These are phyloP conservation scores for Boleophthalmus pectinirostris DNA, from an alignment of 2,113 vertebrate genomes.

Conservation along the genomic window DNA sequence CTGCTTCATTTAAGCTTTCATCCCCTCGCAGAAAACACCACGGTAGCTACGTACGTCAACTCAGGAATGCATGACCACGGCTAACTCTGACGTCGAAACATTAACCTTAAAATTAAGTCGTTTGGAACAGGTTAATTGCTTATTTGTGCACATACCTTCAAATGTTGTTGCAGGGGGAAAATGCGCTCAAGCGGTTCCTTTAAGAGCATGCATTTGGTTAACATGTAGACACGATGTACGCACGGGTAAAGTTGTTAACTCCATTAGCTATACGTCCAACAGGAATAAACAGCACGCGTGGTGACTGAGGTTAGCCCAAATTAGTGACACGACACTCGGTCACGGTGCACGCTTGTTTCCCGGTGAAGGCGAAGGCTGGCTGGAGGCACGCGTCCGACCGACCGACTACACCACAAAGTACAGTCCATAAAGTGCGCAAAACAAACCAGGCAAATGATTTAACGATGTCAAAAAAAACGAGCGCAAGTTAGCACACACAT, in stretches of 20 bases:
- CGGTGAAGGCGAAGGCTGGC: background rate
- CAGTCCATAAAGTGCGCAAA: background rate
- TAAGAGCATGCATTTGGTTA: background rate
- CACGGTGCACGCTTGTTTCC: background rate
- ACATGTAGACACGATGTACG: background rate
- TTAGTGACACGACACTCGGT: constrained; percentile 4
- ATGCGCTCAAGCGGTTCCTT: background rate
- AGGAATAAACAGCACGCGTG: constrained; percentile 35
- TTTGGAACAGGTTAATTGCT: background rate
- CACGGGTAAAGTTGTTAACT: constrained; percentile 45
- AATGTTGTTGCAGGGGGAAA: background rate
- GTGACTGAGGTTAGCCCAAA: constrained; percentile 20
- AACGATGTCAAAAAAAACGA: background rate
- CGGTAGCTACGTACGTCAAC: constrained; percentile 6
- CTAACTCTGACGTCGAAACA: constrained; percentile 17
- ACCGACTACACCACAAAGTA: background rate
- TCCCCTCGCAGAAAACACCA: constrained; percentile 1
- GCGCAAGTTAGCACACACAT: constrained; percentile 29
- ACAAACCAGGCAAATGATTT: background rate
- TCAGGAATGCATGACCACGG: constrained; percentile 26
- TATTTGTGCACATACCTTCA: background rate
- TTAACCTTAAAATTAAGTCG: background rate
- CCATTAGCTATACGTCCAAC: background rate
- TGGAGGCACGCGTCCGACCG: background rate
- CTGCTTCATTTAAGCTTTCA: constrained; percentile 29